Percentiles rank a stretch among this genome's conserved stretches.
These are phyloP conservation scores for Nibea coibor DNA, from an alignment of 2,113 vertebrate species.

Conservation along the genomic window DNA sequence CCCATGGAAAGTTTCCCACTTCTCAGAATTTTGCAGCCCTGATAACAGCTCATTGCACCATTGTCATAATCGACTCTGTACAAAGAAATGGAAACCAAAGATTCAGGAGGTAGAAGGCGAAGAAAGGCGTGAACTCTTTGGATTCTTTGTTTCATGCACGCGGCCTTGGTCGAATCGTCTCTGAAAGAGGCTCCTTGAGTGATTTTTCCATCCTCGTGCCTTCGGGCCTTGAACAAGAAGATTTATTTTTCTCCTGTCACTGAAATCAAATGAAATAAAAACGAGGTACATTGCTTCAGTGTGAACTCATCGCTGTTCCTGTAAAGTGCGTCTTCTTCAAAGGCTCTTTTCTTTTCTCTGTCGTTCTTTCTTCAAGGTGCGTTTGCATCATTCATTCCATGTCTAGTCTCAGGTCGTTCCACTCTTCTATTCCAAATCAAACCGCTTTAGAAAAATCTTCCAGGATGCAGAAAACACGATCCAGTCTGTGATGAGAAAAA, in stretches of 20 bases:
- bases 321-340: background rate
- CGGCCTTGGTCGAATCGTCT: background rate
- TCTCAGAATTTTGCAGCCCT: too few species aligned
- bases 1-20: too few species aligned
- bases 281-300: background rate
- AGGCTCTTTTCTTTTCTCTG: background rate
- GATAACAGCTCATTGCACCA: background rate
- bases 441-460: conserved; percentile 3
- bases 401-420: background rate
- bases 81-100: background rate
- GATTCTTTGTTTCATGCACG: background rate
- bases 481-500: conserved; percentile 30
- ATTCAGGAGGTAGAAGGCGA: background rate
- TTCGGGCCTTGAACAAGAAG: background rate
- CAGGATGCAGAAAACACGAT: background rate
- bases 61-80: background rate
- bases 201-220: background rate
- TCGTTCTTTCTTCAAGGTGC: conserved; percentile 6
- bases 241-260: conserved; percentile 9
- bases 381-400: conserved; percentile 5
- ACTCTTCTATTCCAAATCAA: conserved; percentile 12
- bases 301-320: conserved; percentile 13
- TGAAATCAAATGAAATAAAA: conserved; percentile 25
- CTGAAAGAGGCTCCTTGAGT: background rate
- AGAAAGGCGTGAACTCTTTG: background rate